Percentiles rank a stretch among this genome's conserved stretches.
Evolutionary conservation across 2,113 vertebrate species (phyloP).

Genomic region (Ceratotherium simum): DNA sequence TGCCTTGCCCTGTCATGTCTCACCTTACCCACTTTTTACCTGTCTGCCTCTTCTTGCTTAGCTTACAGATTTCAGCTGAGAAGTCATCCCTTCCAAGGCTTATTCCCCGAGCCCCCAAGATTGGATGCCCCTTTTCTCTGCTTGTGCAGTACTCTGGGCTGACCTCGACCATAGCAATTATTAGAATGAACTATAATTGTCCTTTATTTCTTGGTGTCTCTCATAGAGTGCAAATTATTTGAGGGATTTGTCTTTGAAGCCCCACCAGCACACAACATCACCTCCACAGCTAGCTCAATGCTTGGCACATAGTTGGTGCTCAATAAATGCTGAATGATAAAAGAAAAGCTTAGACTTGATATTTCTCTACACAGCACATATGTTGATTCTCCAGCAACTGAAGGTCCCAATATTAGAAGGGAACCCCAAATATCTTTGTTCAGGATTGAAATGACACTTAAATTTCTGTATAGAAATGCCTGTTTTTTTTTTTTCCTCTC

Average conservation of each 20-base stretch:
- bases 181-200: slow-evolving; percentile 27
- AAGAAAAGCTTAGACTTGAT: slow-evolving; percentile 5
- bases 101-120: neutral
- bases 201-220: neutral
- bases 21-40: neutral
- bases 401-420: neutral
- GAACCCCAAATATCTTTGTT: slow-evolving; percentile 1
- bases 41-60: neutral
- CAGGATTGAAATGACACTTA: neutral
- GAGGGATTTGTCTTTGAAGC: neutral
- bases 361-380: neutral
- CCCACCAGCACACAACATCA: neutral
- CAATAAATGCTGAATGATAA: neutral
- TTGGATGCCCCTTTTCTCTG: neutral
- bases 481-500: no score
- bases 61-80: neutral
- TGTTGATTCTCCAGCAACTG: neutral
- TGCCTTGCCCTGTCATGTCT: neutral
- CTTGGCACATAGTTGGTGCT: neutral
- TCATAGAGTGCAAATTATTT: neutral
- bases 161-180: neutral
- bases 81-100: neutral
- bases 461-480: slow-evolving; percentile 19
- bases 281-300: neutral
- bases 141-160: neutral